Percentiles rank a stretch among this genome's conserved stretches.
Conservation (phyloP, 2,797 vertebrate genomes). For the Gastrophryne carolinensis region DNA sequence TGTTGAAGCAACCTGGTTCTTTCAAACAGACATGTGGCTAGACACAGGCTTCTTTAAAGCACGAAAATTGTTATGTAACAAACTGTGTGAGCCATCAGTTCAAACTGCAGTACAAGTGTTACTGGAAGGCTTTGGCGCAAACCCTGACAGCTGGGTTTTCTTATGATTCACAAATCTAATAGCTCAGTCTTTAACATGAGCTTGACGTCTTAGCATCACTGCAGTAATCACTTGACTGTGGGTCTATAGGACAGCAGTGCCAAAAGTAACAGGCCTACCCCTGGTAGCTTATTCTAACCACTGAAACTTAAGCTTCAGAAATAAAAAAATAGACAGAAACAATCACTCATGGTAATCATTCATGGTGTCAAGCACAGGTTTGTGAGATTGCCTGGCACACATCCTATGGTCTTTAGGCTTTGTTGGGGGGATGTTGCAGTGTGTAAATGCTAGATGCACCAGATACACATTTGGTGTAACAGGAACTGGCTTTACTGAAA, state of each 20-base stretch:
- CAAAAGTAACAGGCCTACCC: background rate
- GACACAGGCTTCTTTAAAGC: background rate
- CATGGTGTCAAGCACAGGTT: too few species aligned
- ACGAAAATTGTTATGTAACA: conserved; percentile 2
- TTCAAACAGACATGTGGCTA: background rate
- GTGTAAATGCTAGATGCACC: too few species aligned
- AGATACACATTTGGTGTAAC: too few species aligned
- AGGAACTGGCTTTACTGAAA: too few species aligned
- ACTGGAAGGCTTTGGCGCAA: conserved; percentile 3
- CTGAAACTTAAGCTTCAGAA: too few species aligned
- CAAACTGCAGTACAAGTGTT: background rate
- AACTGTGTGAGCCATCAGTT: background rate
- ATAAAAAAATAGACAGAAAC: background rate
- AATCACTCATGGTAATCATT: background rate
- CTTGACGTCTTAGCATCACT: background rate
- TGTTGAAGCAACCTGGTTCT: background rate
- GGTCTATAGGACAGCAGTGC: background rate
- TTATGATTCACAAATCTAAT: conserved; percentile 1
- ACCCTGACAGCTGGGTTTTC: conserved; percentile 11
- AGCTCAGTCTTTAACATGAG: background rate
- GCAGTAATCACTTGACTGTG: background rate
- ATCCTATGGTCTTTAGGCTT: too few species aligned
- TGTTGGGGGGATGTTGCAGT: too few species aligned
- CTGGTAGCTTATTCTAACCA: background rate
- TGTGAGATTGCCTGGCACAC: too few species aligned